Conservation (phyloP, 1,140 invertebrate species). For the Cyrtorhinus lividipennis region DNA sequence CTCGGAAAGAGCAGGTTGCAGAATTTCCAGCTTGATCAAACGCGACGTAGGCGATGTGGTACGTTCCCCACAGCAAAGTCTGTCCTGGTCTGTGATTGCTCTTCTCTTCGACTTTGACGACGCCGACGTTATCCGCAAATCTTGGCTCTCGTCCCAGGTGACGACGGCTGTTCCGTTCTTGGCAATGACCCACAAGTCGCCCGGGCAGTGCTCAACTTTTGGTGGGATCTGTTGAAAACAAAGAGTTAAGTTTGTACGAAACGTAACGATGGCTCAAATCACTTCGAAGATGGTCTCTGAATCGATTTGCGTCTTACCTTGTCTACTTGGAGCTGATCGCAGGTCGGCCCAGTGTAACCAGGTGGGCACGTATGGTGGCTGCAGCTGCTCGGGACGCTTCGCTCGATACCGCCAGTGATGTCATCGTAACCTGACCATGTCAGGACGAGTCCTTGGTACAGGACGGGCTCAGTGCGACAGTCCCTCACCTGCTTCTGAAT, state of each 20-base stretch:
- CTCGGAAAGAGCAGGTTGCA: slow-evolving; percentile 83
- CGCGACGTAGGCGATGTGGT: slow-evolving; percentile 86
- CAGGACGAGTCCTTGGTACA: slow-evolving; percentile 69
- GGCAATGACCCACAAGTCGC: slow-evolving; percentile 85
- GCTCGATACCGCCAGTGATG: slow-evolving; percentile 73
- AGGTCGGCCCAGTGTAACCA: slow-evolving; percentile 69
- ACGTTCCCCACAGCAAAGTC: slow-evolving; percentile 80
- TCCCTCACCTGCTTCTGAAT: slow-evolving; percentile 84
- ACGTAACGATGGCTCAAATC: not conserved
- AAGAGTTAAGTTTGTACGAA: too few relatives aligned
- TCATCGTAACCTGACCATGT: slow-evolving; percentile 90
- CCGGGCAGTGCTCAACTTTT: slow-evolving; percentile 74
- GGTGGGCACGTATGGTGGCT: slow-evolving; percentile 73
- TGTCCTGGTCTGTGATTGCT: slow-evolving; percentile 80
- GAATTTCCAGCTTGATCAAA: slow-evolving; percentile 80
- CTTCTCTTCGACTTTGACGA: slow-evolving; percentile 64
- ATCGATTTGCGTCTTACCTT: slow-evolving; percentile 35
- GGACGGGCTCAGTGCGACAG: slow-evolving; percentile 78
- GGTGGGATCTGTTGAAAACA: slow-evolving; percentile 45
- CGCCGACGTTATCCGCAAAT: slow-evolving; percentile 75
- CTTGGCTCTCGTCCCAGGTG: slow-evolving; percentile 86
- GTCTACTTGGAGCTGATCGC: slow-evolving; percentile 68
- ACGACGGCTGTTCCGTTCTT: slow-evolving; percentile 82
- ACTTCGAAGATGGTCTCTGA: not conserved
- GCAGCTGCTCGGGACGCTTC: slow-evolving; percentile 78